phyloP scores from a whole-genome alignment of 2,797 vertebrate genomes.

The Carapus acus region DNA sequence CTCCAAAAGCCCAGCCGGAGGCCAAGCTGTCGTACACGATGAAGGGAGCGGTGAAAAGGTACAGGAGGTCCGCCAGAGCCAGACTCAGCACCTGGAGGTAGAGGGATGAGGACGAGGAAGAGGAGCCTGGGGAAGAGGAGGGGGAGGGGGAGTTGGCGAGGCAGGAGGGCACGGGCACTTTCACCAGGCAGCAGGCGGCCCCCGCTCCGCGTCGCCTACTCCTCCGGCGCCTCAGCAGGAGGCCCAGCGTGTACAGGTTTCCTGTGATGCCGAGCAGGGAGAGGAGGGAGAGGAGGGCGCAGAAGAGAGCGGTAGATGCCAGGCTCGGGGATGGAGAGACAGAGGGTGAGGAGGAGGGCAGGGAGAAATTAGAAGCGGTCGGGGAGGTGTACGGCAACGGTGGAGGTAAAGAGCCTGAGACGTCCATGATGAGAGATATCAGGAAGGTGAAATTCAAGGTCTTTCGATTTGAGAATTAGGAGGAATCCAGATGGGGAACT shows the following conservation, averaged over 20 bases:
- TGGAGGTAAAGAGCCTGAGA: slow-evolving; percentile 57
- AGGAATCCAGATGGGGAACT: not conserved
- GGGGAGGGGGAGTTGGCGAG: slow-evolving; percentile 60
- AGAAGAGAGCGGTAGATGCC: slow-evolving; percentile 74
- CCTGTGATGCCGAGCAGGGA: slow-evolving; percentile 77
- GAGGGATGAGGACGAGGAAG: slow-evolving; percentile 73
- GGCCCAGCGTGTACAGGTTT: slow-evolving; percentile 78
- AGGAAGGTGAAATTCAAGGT: not conserved
- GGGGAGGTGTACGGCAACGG: slow-evolving; percentile 60
- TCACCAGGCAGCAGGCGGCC: slow-evolving; percentile 56
- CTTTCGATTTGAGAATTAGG: not conserved
- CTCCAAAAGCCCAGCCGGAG: slow-evolving; percentile 80
- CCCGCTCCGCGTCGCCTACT: slow-evolving; percentile 48
- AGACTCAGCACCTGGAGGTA: slow-evolving; percentile 81
- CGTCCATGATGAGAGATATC: slow-evolving; percentile 60
- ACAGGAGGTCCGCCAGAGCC: slow-evolving; percentile 81
- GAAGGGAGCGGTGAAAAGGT: slow-evolving; percentile 82
- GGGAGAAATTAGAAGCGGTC: slow-evolving; percentile 61
- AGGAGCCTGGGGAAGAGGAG: slow-evolving; percentile 63
- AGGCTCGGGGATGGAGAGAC: slow-evolving; percentile 72
- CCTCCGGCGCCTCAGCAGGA: slow-evolving; percentile 71
- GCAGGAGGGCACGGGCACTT: slow-evolving; percentile 57
- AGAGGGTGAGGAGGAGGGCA: slow-evolving; percentile 63
- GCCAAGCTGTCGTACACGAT: slow-evolving; percentile 81
- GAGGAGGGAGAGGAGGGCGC: slow-evolving; percentile 75